A percentile compares a stretch with the other conserved stretches of the same genome.
Evolutionary conservation across 2,888 invertebrate species (phyloP).

Genomic region (Cheilosia pagana): DNA sequence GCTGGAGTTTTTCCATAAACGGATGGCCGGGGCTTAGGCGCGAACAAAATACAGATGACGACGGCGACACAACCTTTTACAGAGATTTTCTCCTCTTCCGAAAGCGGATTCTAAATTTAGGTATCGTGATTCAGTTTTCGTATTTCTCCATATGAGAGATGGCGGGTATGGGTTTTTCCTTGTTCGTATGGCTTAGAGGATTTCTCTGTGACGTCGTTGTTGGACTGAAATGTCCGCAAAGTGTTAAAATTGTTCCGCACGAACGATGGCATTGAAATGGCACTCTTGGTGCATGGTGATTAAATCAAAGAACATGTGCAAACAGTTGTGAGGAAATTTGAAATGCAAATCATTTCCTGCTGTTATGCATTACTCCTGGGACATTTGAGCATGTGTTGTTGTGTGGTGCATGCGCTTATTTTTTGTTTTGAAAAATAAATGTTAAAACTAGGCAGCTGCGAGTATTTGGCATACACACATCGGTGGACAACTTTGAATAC

Average conservation of each 20-base stretch:
- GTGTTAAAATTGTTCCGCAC: slow-evolving; percentile 15
- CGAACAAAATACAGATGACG: slow-evolving; percentile 37
- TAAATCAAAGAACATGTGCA: slow-evolving; percentile 15
- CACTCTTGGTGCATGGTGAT: slow-evolving; percentile 37
- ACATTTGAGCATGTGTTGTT: slow-evolving; percentile 6
- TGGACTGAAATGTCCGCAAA: slow-evolving; percentile 24
- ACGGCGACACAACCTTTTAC: slow-evolving; percentile 22
- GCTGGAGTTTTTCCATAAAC: slow-evolving; percentile 49
- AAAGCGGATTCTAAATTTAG: slow-evolving; percentile 60
- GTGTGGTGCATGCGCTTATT: background rate
- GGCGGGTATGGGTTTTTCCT: slow-evolving; percentile 30
- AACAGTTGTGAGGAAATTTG: slow-evolving; percentile 20
- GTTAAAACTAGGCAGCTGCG: too few species aligned
- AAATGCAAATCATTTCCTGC: slow-evolving; percentile 67
- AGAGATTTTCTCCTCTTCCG: slow-evolving; percentile 25
- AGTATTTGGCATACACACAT: too few species aligned
- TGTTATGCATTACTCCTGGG: background rate
- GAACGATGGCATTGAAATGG: slow-evolving; percentile 38
- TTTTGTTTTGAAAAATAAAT: background rate
- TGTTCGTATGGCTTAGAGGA: slow-evolving; percentile 36
- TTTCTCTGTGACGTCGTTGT: background rate
- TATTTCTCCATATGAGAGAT: slow-evolving; percentile 12
- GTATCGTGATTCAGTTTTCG: slow-evolving; percentile 61
- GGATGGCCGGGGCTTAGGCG: slow-evolving; percentile 47
- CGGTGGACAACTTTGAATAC: too few species aligned